phyloP scores from a whole-genome alignment of 64 coral and sea anemone species.

The Platygyra sinensis region DNA sequence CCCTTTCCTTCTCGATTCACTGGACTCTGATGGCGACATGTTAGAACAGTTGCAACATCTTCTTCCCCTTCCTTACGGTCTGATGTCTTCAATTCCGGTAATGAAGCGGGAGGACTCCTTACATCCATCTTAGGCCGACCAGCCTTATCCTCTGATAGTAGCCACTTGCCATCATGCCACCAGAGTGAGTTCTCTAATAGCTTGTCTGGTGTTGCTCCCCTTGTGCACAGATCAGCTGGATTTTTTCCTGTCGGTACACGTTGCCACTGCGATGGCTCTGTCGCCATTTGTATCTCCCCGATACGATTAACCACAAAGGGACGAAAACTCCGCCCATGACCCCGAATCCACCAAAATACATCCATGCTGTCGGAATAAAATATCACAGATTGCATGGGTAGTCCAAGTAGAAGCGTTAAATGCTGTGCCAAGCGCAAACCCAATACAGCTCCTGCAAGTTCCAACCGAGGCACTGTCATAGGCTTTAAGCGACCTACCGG shows the following conservation, averaged over 20 bases:
- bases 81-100: neutral
- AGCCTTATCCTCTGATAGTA: constrained; percentile 24
- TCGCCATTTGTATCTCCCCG: no score
- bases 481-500: no score
- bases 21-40: neutral
- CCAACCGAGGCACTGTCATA: constrained; percentile 13
- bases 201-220: neutral
- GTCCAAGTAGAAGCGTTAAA: neutral
- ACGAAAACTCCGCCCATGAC: no score
- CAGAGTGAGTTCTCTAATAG: constrained; percentile 31
- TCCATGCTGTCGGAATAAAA: no score
- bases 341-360: no score
- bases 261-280: constrained; percentile 65
- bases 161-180: constrained; percentile 49
- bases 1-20: neutral
- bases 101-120: neutral
- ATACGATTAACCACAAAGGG: no score
- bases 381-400: constrained; percentile 19
- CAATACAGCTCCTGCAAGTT: neutral
- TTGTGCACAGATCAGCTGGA: no score
- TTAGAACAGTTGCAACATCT: constrained; percentile 12
- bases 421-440: no score
- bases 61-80: neutral
- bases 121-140: constrained; percentile 42
- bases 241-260: constrained; percentile 45